Base-by-base conservation (phyloP, 2,888 invertebrate genomes). In the Eilema sororculum region DNA sequence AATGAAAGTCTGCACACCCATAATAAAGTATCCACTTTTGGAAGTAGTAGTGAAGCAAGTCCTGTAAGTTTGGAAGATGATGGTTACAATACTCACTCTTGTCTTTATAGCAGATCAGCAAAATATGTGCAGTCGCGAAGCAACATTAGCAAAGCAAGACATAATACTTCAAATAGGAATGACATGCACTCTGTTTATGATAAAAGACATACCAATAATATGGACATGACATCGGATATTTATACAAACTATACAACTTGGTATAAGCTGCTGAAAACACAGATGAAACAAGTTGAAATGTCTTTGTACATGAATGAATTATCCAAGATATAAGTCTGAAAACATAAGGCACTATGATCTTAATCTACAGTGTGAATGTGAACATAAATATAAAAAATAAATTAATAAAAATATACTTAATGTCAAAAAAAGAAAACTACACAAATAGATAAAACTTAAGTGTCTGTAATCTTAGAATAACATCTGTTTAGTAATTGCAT, bases 241-340 rank as follows among this genome's bases (percentile, higher is more conserved):
- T 24, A 70, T 68, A 69, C 71, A 56, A 75, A 79, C 70, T 91
- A 91, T 77, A 64, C 72, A 3, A 56, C 82, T 69, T 95, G 95
- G 95, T 93, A 91, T 71, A 89, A 85, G 20, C 83, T 90, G 68
- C 78, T 95, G 63, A 91, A 92, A 86, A 68, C 79, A 57, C 86
- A 85, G 66, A 85, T 86, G 60, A 85, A 87, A 76, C 87, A 89
- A 78, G 83, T 95, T 66, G 91, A 92, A 85, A 79, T 87, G 72
- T 76, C 84, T 46, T 56, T 90, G 16, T 95, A 93, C 73, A 84
- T 93, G 63, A 83, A 92, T 70, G 93, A 93, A 82, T 75, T 95
- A 71, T 86, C 85, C 22, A 67, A 67, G n/a, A 52, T 67, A 6
- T 70, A 57, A 62, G 22, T 33, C n/a, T 12, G 4, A n/a, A 52